Conservation (phyloP, 2,797 vertebrate genomes). For the Spinibarbus caldwelli region DNA sequence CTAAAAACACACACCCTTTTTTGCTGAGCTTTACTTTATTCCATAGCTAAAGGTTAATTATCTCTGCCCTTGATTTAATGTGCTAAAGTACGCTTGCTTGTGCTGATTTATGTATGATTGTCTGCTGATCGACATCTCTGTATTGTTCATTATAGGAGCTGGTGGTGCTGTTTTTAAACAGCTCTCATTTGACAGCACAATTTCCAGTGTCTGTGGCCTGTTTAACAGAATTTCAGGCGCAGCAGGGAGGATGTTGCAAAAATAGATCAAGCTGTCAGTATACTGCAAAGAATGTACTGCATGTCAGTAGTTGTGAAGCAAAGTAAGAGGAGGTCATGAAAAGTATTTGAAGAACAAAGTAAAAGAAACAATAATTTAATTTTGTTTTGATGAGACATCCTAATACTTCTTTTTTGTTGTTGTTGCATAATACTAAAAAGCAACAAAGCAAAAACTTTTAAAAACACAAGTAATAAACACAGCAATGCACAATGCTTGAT, state of each 20-base stretch:
- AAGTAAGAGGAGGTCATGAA: background rate
- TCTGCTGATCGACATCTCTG: constrained; percentile 47
- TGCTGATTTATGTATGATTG: constrained; percentile 49
- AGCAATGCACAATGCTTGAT: background rate
- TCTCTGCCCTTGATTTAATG: constrained; percentile 49
- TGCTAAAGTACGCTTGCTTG: background rate
- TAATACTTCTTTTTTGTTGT: background rate
- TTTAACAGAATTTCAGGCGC: background rate
- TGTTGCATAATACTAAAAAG: constrained; percentile 3
- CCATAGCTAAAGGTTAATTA: constrained; percentile 56
- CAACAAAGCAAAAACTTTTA: background rate
- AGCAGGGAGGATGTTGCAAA: background rate
- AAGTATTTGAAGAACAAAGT: background rate
- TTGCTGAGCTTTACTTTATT: constrained; percentile 13
- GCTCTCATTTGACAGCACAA: constrained; percentile 20
- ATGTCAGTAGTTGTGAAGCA: background rate
- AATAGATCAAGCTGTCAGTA: constrained; percentile 29
- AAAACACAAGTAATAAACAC: background rate
- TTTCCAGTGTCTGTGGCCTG: constrained; percentile 9
- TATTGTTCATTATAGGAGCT: constrained; percentile 22
- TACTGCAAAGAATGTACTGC: constrained; percentile 11
- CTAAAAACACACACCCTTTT: constrained; percentile 1
- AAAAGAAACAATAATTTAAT: background rate
- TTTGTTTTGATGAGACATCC: background rate
- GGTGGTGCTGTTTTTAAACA: constrained; percentile 7